A percentile compares a stretch with the other conserved stretches of the same genome.
phyloP scores from a whole-genome alignment of 2,113 vertebrate species.

The Ancistrus triradiatus region DNA sequence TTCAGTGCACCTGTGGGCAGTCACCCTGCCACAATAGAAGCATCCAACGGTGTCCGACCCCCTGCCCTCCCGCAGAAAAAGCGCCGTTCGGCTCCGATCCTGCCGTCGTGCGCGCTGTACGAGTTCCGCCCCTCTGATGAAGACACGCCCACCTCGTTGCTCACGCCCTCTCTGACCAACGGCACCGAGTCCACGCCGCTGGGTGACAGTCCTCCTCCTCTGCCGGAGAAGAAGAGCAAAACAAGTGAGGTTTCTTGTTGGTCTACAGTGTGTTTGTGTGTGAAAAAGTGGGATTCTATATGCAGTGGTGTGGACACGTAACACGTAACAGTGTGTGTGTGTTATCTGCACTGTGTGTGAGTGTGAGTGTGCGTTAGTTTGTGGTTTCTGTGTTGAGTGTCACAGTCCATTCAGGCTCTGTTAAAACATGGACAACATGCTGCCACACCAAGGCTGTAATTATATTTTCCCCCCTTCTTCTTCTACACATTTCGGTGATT shows the following conservation, averaged over 20 bases:
- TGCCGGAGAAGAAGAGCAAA: conserved; percentile 95
- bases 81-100: conserved; percentile 78
- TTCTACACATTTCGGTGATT: no score
- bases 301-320: neutral
- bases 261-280: neutral
- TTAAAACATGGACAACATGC: no score
- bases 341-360: neutral
- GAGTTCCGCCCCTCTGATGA: conserved; percentile 89
- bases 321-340: no score
- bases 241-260: conserved; percentile 71
- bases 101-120: conserved; percentile 63
- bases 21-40: conserved; percentile 47
- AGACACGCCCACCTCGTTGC: conserved; percentile 72
- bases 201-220: conserved; percentile 86
- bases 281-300: conserved; percentile 1
- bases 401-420: no score
- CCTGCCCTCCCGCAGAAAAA: conserved; percentile 94
- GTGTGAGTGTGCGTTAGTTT: conserved; percentile 6
- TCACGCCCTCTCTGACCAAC: conserved; percentile 71
- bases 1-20: conserved; percentile 69
- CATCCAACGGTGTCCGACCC: conserved; percentile 71
- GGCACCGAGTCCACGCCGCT: conserved; percentile 71
- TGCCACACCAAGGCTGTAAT: no score
- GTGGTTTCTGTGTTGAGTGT: no score
- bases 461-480: no score